Evolutionary conservation across 1,140 invertebrate species (phyloP).

Genomic region (Macrobrachium rosenbergii): DNA sequence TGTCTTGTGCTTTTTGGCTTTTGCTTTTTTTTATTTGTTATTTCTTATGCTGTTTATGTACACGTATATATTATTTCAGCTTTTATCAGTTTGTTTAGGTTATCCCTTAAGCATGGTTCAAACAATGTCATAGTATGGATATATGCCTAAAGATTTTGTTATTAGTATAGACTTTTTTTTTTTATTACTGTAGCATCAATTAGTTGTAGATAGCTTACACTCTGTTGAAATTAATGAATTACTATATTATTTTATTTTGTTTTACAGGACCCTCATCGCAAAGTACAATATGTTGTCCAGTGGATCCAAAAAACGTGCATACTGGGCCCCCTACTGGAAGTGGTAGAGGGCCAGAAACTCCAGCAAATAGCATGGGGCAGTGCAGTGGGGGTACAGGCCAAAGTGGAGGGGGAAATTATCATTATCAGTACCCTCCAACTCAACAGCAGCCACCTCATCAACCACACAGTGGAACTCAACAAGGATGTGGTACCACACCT

Average conservation of each 20-base stretch:
- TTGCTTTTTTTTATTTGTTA: slow-evolving; percentile 55
- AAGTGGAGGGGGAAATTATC: slow-evolving; percentile 67
- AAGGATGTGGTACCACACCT: slow-evolving; percentile 46
- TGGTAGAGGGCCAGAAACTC: slow-evolving; percentile 78
- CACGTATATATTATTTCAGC: slow-evolving; percentile 28
- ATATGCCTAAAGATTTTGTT: too few relatives aligned
- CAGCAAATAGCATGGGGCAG: slow-evolving; percentile 46
- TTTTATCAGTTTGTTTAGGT: slow-evolving; percentile 1
- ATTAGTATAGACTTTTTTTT: slow-evolving; percentile 10
- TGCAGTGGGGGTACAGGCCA: slow-evolving; percentile 20
- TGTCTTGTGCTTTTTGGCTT: slow-evolving; percentile 60
- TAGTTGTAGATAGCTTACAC: neutral
- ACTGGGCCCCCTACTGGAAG: slow-evolving; percentile 95
- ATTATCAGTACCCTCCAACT: slow-evolving; percentile 72
- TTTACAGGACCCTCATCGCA: slow-evolving; percentile 59
- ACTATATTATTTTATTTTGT: neutral
- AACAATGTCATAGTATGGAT: too few relatives aligned
- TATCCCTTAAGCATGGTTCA: too few relatives aligned
- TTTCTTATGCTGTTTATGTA: slow-evolving; percentile 32
- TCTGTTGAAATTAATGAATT: neutral
- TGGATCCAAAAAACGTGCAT: slow-evolving; percentile 97
- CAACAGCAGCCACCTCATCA: slow-evolving; percentile 69
- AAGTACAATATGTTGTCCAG: slow-evolving; percentile 77
- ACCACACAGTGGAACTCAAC: slow-evolving; percentile 53
- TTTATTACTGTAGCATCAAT: slow-evolving; percentile 7